phyloP scores from a whole-genome alignment of 2,113 vertebrate genomes.

The Suncus etruscus region DNA sequence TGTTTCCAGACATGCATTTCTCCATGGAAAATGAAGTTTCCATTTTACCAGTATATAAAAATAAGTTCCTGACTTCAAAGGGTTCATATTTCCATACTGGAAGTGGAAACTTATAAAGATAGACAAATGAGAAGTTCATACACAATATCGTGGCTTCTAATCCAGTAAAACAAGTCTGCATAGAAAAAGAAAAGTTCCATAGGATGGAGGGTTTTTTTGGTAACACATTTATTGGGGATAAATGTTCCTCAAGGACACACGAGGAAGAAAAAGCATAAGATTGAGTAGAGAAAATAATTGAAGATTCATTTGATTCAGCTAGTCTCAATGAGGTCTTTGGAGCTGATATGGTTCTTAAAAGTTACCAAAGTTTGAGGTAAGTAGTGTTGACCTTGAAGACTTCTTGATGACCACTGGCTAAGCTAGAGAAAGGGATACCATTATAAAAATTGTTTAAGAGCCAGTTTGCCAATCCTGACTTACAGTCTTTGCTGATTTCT shows the following conservation, averaged over 20 bases:
- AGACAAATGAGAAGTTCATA: not conserved
- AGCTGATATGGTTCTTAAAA: not conserved
- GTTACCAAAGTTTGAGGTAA: constrained; percentile 16
- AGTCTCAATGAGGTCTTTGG: not conserved
- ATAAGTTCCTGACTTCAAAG: constrained; percentile 12
- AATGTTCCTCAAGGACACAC: constrained; percentile 7
- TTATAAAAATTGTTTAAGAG: constrained; percentile 35
- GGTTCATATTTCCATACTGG: constrained; percentile 21
- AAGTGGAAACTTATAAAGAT: not conserved
- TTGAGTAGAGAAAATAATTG: not conserved
- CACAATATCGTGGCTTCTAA: not conserved
- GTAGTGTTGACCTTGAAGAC: not conserved
- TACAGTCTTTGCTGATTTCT: constrained; percentile 51
- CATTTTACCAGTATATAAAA: not conserved
- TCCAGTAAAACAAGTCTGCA: not conserved
- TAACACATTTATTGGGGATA: not conserved
- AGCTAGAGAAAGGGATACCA: not conserved
- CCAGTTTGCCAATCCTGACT: not conserved
- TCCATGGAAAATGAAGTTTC: too few relatives aligned
- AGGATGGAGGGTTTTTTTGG: not conserved
- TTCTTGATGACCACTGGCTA: constrained; percentile 31
- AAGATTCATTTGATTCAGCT: not conserved
- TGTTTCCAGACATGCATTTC: too few relatives aligned
- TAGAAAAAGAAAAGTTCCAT: constrained; percentile 19
- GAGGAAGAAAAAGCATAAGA: not conserved